Percentiles rank a stretch among this genome's conserved stretches.
These are phyloP conservation scores for Oryzaephilus surinamensis DNA, from an alignment of 1,140 invertebrate genomes.

Conservation along the genomic window DNA sequence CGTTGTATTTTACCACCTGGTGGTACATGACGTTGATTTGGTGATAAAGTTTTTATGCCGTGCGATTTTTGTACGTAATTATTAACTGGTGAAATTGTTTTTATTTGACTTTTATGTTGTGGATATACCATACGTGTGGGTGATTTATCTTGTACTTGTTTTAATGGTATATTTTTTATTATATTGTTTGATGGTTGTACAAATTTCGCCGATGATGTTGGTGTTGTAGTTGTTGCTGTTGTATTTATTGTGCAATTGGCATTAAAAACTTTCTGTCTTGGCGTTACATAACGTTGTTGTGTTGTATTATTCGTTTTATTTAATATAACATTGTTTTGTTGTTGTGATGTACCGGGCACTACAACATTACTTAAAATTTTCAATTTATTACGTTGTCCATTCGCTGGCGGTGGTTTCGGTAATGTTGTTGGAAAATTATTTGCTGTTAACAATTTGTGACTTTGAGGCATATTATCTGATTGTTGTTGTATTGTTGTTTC, in stretches of 20 bases:
- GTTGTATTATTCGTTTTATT: slow-evolving; percentile 19
- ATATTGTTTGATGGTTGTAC: slow-evolving; percentile 10
- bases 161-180: slow-evolving; percentile 4
- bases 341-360: slow-evolving; percentile 20
- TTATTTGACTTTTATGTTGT: slow-evolving; percentile 27
- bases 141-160: slow-evolving; percentile 9
- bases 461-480: slow-evolving; percentile 23
- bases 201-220: slow-evolving; percentile 16
- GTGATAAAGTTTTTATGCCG: slow-evolving; percentile 28
- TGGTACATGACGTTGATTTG: slow-evolving; percentile 22
- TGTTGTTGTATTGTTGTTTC: slow-evolving; percentile 7
- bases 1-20: slow-evolving; percentile 27
- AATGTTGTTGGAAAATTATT: slow-evolving; percentile 27
- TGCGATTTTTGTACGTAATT: slow-evolving; percentile 17
- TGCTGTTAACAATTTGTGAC: slow-evolving; percentile 31
- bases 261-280: background rate
- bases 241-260: background rate
- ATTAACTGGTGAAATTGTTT: slow-evolving; percentile 23
- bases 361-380: slow-evolving; percentile 33
- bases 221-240: slow-evolving; percentile 9
- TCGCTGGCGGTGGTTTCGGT: too few relatives aligned
- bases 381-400: slow-evolving; percentile 33
- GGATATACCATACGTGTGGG: slow-evolving; percentile 19
- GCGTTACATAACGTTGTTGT: slow-evolving; percentile 10
- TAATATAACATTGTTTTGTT: slow-evolving; percentile 23